A percentile compares a stretch with the other conserved stretches of the same genome.
Conservation (phyloP, 2,113 vertebrate species). For the Terrapene triunguis region DNA sequence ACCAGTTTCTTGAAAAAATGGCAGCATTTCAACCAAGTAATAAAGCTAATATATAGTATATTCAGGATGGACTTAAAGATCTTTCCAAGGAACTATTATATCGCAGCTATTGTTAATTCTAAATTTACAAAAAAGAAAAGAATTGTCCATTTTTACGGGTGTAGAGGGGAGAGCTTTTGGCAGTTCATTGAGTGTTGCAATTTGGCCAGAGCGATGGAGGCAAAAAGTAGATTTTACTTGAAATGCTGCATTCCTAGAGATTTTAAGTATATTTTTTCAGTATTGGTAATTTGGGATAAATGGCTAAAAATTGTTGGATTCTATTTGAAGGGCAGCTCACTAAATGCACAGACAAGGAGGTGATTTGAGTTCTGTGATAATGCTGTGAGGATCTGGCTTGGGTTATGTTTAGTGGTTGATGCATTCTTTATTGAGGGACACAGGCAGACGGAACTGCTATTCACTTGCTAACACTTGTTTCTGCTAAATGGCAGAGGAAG, state of each 20-base stretch:
- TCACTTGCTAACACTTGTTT: conserved; percentile 60
- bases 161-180: conserved; percentile 60
- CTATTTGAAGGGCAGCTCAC: conserved; percentile 20
- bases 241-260: conserved; percentile 53
- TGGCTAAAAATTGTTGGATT: conserved; percentile 51
- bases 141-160: conserved; percentile 68
- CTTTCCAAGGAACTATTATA: conserved; percentile 23
- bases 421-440: conserved; percentile 40
- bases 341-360: conserved; percentile 53
- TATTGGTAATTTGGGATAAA: conserved; percentile 64
- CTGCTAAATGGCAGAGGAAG: conserved; percentile 42
- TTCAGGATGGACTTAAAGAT: conserved; percentile 24
- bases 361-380: conserved; percentile 44
- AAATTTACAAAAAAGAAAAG: conserved; percentile 57
- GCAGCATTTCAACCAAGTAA: conserved; percentile 15
- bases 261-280: conserved; percentile 13
- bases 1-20: background rate
- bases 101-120: conserved; percentile 31
- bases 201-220: conserved; percentile 33
- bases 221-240: conserved; percentile 52
- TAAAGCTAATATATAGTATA: conserved; percentile 22
- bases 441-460: conserved; percentile 1
- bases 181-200: conserved; percentile 69
- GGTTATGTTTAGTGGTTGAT: conserved; percentile 44
- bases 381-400: conserved; percentile 38